Percentiles rank a stretch among this genome's conserved stretches.
phyloP scores from a whole-genome alignment of 2,888 invertebrate genomes.

The Macrosoma leucophasiata region DNA sequence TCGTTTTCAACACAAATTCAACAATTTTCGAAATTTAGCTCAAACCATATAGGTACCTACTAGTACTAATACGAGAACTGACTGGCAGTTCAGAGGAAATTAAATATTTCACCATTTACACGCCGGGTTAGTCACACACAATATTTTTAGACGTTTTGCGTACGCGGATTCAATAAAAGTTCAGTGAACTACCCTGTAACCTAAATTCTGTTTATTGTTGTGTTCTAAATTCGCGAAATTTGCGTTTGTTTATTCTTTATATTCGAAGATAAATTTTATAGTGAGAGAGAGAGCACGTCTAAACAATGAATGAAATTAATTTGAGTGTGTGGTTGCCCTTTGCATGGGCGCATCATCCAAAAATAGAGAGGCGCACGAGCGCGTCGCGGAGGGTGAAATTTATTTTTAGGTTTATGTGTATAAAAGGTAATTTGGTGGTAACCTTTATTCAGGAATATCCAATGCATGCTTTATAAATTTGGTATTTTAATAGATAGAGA shows the following conservation, averaged over 20 bases:
- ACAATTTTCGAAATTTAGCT: background rate
- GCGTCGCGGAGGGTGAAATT: slow-evolving; percentile 54
- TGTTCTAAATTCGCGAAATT: background rate
- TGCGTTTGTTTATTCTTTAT: background rate
- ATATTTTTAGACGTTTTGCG: slow-evolving; percentile 63
- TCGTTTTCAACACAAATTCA: slow-evolving; percentile 3
- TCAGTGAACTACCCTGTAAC: slow-evolving; percentile 27
- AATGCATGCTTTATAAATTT: no score
- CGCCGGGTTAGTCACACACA: slow-evolving; percentile 60
- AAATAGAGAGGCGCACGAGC: slow-evolving; percentile 50
- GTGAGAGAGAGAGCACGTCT: slow-evolving; percentile 28
- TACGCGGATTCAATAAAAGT: slow-evolving; percentile 31
- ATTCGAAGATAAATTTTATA: background rate
- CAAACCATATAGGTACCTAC: background rate
- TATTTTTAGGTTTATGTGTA: slow-evolving; percentile 50
- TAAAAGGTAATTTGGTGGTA: no score
- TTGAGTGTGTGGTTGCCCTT: slow-evolving; percentile 40
- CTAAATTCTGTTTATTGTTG: slow-evolving; percentile 9
- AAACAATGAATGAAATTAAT: slow-evolving; percentile 32
- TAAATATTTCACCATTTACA: slow-evolving; percentile 47
- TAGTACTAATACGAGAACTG: slow-evolving; percentile 24
- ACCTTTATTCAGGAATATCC: no score
- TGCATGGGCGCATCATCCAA: slow-evolving; percentile 38
- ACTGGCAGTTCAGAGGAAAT: slow-evolving; percentile 57
- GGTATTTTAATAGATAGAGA: no score